phyloP scores from a whole-genome alignment of 2,797 vertebrate species.

The Typhlichthys subterraneus region DNA sequence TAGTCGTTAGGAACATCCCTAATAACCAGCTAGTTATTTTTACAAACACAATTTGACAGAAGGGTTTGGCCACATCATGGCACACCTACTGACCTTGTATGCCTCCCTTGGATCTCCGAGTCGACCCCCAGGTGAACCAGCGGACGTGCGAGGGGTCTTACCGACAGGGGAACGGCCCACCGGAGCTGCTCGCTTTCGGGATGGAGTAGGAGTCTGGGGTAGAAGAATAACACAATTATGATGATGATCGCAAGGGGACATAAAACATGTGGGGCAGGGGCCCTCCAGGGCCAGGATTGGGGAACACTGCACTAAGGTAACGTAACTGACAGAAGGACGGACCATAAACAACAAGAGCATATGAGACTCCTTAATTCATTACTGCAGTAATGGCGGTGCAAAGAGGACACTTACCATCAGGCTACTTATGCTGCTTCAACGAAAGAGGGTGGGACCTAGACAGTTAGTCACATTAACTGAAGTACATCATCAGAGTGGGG shows the following conservation, averaged over 20 bases:
- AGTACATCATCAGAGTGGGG: constrained; percentile 44
- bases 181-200: constrained; percentile 55
- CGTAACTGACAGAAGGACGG: constrained; percentile 18
- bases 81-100: constrained; percentile 55
- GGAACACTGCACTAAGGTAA: not conserved
- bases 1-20: too few species aligned
- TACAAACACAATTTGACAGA: too few species aligned
- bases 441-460: constrained; percentile 19
- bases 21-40: too few species aligned
- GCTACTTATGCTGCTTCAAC: constrained; percentile 22
- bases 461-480: constrained; percentile 29
- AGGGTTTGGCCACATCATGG: not conserved
- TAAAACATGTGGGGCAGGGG: not conserved
- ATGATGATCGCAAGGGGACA: not conserved
- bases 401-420: constrained; percentile 11
- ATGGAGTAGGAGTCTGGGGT: constrained; percentile 45
- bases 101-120: constrained; percentile 20
- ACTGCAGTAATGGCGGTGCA: constrained; percentile 17
- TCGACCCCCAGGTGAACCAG: constrained; percentile 41
- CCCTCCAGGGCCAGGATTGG: not conserved
- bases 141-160: constrained; percentile 56
- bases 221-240: not conserved
- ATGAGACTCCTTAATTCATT: constrained; percentile 45
- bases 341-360: not conserved
- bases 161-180: constrained; percentile 30